Percentiles rank a stretch among this genome's conserved stretches.
These are phyloP conservation scores for Carcina quercana DNA, from an alignment of 2,888 invertebrate species.

Conservation along the genomic window DNA sequence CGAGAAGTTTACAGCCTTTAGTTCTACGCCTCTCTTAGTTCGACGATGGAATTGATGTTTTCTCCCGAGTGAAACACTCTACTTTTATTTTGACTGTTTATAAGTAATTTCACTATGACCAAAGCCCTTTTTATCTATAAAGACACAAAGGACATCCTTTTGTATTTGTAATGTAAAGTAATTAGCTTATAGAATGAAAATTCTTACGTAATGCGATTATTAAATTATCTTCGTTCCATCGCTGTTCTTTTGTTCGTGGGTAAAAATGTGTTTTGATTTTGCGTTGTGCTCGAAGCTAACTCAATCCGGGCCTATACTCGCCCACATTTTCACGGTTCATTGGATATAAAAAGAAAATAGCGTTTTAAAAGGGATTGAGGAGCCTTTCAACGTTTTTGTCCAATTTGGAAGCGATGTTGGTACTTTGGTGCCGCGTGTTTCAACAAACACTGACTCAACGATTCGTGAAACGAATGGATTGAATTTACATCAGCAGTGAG, in stretches of 20 bases:
- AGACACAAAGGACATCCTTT: too few species aligned
- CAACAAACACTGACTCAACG: conserved; percentile 43
- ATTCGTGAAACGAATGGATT: conserved; percentile 30
- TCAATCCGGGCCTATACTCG: conserved; percentile 37
- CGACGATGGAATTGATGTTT: too few species aligned
- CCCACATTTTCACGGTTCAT: conserved; percentile 57
- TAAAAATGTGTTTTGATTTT: conserved; percentile 32
- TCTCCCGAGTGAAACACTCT: too few species aligned
- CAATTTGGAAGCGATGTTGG: conserved; percentile 33
- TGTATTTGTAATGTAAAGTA: too few species aligned
- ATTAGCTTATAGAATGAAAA: conserved; percentile 15
- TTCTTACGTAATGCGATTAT: too few species aligned
- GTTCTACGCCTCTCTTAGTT: too few species aligned
- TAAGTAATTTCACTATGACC: too few species aligned
- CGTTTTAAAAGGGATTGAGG: conserved; percentile 48
- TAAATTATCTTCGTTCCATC: too few species aligned
- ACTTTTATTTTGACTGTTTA: too few species aligned
- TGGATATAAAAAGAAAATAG: conserved; percentile 56
- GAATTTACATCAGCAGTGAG: too few species aligned
- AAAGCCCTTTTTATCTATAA: too few species aligned
- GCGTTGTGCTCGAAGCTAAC: conserved; percentile 32
- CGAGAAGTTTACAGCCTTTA: too few species aligned
- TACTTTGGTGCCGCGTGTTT: conserved; percentile 39
- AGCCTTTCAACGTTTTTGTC: conserved; percentile 46
- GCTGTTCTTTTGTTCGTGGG: conserved; percentile 25